Base-by-base conservation (phyloP, 2,113 vertebrate species). In the Desmodus rotundus region DNA sequence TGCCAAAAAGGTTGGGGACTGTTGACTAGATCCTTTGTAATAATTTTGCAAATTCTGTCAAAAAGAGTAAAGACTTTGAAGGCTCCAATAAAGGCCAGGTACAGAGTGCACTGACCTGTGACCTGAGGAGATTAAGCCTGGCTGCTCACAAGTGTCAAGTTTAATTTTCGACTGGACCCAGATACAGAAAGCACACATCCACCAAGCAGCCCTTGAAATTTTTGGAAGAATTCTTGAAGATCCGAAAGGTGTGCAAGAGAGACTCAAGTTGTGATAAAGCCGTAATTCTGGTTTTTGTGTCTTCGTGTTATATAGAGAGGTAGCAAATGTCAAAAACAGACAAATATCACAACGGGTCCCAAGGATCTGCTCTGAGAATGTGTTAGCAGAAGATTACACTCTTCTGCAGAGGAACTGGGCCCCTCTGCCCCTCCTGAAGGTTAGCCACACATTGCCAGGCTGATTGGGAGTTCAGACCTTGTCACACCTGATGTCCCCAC, bases 21-120 rank as follows among this genome's bases (percentile, higher is more conserved):
- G 7, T 26, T 61, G 58, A 61, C 58, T 61, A 61, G 11, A n/a
- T 36, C 11, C 33, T 77, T 52, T 68, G 70, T 87, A n/a, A 84
- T 36, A 68, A 41, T 10, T 33, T 19, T 10, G 1, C 4, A 45
- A 36, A 50, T 94, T 97, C 96, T 98, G 97, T 98, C 98, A 98
- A 98, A 98, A 98, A 95, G 87, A 98, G 95, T 96, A 98, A 98
- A 98, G 96, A 88, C 72, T 82, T 95, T 96, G 96, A 98, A 98
- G 98, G 97, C 97, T 93, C 87, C 97, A 97, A 96, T 98, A 98
- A 97, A 97, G 95, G 97, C 97, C 97, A 97, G 96, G 98, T 98
- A 98, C 94, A 97, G 98, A 98, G 98, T 97, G 98, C 96, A 98
- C 97, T 98, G 98, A 98, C 98, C 97, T 94, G 96, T 97, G 96